Base-by-base conservation (phyloP, 2,113 vertebrate species). In the Glaucomys volans region DNA sequence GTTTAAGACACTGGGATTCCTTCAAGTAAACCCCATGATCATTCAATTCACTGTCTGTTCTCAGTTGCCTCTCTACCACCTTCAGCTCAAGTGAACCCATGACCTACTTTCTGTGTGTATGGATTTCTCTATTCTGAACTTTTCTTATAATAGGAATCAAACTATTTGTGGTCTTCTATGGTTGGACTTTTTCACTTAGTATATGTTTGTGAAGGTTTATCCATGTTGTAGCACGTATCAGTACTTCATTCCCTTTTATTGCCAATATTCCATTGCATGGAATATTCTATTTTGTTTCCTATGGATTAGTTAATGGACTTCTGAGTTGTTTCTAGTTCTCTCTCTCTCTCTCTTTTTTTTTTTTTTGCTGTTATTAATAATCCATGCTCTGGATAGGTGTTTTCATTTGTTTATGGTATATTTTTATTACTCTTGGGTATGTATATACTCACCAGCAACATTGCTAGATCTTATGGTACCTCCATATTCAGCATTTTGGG, bases 341-440 rank as follows among this genome's bases (percentile, higher is more conserved):
- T 62, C 26, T 28, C 7, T 66, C 90, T 76, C 28, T 8, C 8
- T 20, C 8, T 59, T 66, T 35, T 66, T 66, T 66, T 14, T 16
- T 66, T 90, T 77, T 94, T 3, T 3, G 47, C 42, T 90, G 20
- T 83, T 81, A 66, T 6, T n/a, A 85, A 82, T 67, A 67, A 91
- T 76, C 2, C 72, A 50, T 90, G 9, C 35, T 42, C 1, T 76
- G 8, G 17, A 57, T 40, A 79, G 44, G 35, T 16, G 44, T 18
- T 1, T 69, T 87, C 22, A 84, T 5, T 13, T n/a, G 44, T 92
- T 75, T 84, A 32, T 80, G 64, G 0, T 54, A 74, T 20, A 12
- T 87, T 94, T 89, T 93, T 18, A 35, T 74, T 91, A 90, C 44
- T 87, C 81, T 80, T 69, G 72, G 32, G 3, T 72, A 22, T 26